These are phyloP conservation scores for Denticeps clupeoides DNA, from an alignment of 2,797 vertebrate genomes.

Conservation along the genomic window DNA sequence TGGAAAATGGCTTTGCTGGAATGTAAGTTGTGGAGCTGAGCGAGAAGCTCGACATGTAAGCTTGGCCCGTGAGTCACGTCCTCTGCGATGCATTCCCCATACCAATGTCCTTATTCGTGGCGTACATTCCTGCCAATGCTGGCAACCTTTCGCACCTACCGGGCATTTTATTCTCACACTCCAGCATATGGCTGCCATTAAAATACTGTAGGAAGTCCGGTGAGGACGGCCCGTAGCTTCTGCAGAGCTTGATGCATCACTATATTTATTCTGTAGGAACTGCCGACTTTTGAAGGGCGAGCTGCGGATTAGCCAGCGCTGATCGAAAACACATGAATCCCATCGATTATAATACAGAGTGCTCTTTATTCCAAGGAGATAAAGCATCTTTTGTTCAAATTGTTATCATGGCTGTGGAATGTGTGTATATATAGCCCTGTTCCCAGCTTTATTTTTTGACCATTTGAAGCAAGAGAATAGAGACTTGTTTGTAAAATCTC, in stretches of 20 bases:
- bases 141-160: not conserved
- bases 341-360: conserved; percentile 45
- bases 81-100: conserved; percentile 28
- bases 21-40: conserved; percentile 37
- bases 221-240: too few species aligned
- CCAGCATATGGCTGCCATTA: not conserved
- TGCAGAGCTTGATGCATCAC: not conserved
- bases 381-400: conserved; percentile 43
- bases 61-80: conserved; percentile 26
- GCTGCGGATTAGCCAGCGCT: conserved; percentile 29
- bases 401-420: conserved; percentile 32
- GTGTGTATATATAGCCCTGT: conserved; percentile 31
- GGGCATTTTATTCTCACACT: not conserved
- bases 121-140: not conserved
- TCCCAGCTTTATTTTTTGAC: conserved; percentile 20
- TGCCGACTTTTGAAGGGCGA: conserved; percentile 23
- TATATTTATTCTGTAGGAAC: conserved; percentile 6
- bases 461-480: too few species aligned
- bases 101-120: conserved; percentile 24
- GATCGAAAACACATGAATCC: conserved; percentile 47
- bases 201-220: too few species aligned
- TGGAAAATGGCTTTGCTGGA: conserved; percentile 50
- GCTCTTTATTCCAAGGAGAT: conserved; percentile 37
- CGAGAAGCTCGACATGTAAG: conserved; percentile 24
- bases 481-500: too few species aligned